These are phyloP conservation scores for Mormyrus iriodes DNA, from an alignment of 2,113 vertebrate genomes.

Conservation along the genomic window DNA sequence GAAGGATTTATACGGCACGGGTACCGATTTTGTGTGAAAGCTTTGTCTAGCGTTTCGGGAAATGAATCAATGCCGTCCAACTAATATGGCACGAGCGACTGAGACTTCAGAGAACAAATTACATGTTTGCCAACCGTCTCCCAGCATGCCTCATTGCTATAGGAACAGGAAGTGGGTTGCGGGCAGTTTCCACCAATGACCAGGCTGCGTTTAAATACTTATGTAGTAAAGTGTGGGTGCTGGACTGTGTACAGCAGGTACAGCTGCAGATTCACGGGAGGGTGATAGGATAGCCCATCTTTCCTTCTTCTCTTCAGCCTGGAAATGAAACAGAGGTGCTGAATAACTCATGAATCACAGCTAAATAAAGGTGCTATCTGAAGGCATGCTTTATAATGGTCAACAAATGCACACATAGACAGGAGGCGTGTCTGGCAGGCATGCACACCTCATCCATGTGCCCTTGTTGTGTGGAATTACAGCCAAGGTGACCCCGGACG, in stretches of 20 bases:
- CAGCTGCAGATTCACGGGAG: neutral
- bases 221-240: neutral
- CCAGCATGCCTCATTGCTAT: neutral
- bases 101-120: neutral
- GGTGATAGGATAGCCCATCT: neutral
- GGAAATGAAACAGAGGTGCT: neutral
- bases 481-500: constrained; percentile 48
- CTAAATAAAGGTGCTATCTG: neutral
- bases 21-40: neutral
- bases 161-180: constrained; percentile 25
- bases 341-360: neutral
- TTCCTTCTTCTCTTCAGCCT: neutral
- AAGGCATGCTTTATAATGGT: neutral
- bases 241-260: neutral
- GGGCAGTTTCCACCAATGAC: constrained; percentile 8
- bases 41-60: neutral
- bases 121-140: neutral
- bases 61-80: neutral
- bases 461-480: neutral
- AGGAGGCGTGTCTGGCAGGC: neutral
- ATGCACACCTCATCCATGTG: too few relatives aligned
- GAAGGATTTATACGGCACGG: neutral
- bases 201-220: neutral
- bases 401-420: neutral
- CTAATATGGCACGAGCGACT: neutral